These are phyloP conservation scores for Odontamblyopus lacepedii DNA, from an alignment of 2,797 vertebrate species.

Conservation along the genomic window DNA sequence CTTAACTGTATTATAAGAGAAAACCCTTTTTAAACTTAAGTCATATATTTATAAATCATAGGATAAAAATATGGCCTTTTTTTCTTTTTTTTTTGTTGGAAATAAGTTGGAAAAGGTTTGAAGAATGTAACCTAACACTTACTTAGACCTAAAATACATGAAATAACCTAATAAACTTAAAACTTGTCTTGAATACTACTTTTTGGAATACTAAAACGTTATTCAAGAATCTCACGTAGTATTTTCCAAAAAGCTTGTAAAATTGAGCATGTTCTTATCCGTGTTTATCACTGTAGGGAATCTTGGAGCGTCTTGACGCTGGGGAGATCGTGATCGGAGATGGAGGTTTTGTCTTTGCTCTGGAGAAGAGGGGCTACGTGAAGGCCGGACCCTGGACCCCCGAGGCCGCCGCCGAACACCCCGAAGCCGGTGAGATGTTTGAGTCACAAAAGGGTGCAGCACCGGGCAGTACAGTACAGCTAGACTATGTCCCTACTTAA, in stretches of 20 bases:
- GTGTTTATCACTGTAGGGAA: slow-evolving; percentile 74
- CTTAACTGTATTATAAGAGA: rapidly evolving
- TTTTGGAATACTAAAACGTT: background rate
- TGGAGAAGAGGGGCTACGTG: slow-evolving; percentile 96
- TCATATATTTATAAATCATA: too few species aligned
- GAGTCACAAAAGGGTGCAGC: background rate
- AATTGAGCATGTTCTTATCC: background rate
- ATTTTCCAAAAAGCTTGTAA: background rate
- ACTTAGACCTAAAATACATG: background rate
- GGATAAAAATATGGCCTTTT: background rate
- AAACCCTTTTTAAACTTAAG: background rate
- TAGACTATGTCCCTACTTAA: too few species aligned
- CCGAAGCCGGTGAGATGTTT: slow-evolving; percentile 86
- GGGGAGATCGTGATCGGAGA: slow-evolving; percentile 95
- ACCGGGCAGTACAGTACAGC: too few species aligned
- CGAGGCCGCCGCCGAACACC: slow-evolving; percentile 89
- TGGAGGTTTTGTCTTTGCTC: slow-evolving; percentile 93
- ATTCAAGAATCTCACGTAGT: background rate
- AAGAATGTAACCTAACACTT: background rate
- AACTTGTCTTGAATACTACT: background rate
- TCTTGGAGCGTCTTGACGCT: slow-evolving; percentile 88
- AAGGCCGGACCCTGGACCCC: slow-evolving; percentile 98
- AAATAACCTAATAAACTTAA: background rate
- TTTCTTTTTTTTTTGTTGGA: background rate
- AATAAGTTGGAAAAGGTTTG: background rate